Evolutionary conservation across 2,113 vertebrate genomes (phyloP).

Genomic region (Podarcis raffonei): DNA sequence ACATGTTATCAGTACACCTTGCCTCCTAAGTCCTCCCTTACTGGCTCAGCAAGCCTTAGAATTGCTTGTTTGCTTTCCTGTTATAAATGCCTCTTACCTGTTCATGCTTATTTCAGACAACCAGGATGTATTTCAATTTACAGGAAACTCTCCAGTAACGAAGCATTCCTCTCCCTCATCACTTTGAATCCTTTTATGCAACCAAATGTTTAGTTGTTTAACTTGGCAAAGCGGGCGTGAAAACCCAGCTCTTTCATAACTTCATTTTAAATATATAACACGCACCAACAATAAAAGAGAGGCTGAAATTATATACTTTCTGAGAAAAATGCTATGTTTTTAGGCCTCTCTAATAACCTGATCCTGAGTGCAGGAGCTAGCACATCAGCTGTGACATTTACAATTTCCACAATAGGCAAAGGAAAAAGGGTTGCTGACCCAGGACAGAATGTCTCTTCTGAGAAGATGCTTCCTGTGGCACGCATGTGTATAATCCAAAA

Average conservation of each 20-base stretch:
- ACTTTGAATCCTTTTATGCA: conserved; percentile 69
- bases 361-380: background rate
- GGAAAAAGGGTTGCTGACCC: background rate
- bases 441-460: background rate
- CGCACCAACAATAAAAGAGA: conserved; percentile 46
- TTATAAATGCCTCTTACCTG: conserved; percentile 60
- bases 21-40: background rate
- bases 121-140: conserved; percentile 67
- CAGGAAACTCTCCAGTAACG: conserved; percentile 69
- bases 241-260: conserved; percentile 59
- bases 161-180: conserved; percentile 56
- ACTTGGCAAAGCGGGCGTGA: conserved; percentile 57
- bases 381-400: background rate
- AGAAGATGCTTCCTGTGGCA: background rate
- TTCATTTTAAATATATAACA: no score
- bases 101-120: conserved; percentile 68
- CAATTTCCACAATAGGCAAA: no score
- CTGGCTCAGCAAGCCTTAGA: background rate
- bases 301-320: conserved; percentile 70
- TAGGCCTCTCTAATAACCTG: conserved; percentile 60
- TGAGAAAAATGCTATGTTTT: conserved; percentile 72
- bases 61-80: conserved; percentile 42
- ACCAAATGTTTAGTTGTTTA: conserved; percentile 53
- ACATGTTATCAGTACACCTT: background rate
- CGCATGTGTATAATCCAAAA: no score